These are phyloP conservation scores for Iphiclides podalirius DNA, from an alignment of 2,888 invertebrate genomes.

Conservation along the genomic window DNA sequence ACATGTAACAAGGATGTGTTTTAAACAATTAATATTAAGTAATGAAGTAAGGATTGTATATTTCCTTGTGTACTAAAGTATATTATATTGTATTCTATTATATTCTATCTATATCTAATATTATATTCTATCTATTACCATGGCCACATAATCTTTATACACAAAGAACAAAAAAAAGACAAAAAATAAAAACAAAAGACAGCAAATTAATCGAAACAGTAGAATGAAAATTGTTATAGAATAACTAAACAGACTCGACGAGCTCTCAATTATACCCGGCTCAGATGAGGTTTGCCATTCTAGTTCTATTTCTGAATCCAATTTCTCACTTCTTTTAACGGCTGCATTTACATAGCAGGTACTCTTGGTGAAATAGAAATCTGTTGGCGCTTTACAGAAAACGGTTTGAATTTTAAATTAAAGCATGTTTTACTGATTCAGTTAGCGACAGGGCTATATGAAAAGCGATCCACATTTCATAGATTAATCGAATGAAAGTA, in stretches of 20 bases:
- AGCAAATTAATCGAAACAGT: too few species aligned
- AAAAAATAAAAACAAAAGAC: too few species aligned
- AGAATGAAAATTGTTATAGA: conserved; percentile 29
- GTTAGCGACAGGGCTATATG: not conserved
- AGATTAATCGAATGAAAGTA: not conserved
- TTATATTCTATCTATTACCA: too few species aligned
- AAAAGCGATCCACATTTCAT: not conserved
- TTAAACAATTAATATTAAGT: too few species aligned
- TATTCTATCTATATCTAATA: too few species aligned
- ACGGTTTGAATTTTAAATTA: conserved; percentile 1
- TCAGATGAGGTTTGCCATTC: conserved; percentile 42
- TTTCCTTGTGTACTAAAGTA: too few species aligned
- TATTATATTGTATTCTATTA: too few species aligned
- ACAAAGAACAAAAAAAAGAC: too few species aligned
- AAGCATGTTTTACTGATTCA: too few species aligned
- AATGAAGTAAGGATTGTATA: too few species aligned
- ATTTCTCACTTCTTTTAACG: conserved; percentile 40
- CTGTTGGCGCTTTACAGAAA: conserved; percentile 7
- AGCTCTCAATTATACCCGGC: conserved; percentile 38
- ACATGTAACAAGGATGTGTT: too few species aligned
- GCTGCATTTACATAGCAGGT: conserved; percentile 42
- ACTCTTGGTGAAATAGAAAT: conserved; percentile 19
- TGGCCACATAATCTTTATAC: too few species aligned
- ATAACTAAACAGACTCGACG: conserved; percentile 39
- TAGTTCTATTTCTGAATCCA: conserved; percentile 52